These are phyloP conservation scores for Chelon labrosus DNA, from an alignment of 2,797 vertebrate species.

Conservation along the genomic window DNA sequence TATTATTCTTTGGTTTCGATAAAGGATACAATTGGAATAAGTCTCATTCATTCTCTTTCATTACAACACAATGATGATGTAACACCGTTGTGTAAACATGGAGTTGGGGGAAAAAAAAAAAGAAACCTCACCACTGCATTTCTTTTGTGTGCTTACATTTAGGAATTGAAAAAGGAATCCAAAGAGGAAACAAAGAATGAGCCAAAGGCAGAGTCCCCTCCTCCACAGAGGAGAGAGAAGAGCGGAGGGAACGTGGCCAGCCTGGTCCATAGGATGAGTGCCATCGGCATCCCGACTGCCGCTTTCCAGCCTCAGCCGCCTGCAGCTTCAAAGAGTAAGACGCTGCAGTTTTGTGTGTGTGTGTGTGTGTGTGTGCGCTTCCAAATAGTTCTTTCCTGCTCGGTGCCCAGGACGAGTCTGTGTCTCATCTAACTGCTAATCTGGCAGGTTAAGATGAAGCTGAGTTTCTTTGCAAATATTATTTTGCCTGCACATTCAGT, in stretches of 20 bases:
- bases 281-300: slow-evolving; percentile 91
- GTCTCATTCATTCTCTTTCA: no score
- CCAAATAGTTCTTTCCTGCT: not conserved
- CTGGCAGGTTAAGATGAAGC: slow-evolving; percentile 5
- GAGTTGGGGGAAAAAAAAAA: not conserved
- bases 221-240: slow-evolving; percentile 87
- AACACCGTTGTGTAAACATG: not conserved
- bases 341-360: not conserved
- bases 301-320: slow-evolving; percentile 90
- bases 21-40: no score
- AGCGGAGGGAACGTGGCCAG: slow-evolving; percentile 91
- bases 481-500: not conserved
- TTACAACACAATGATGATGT: no score
- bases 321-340: slow-evolving; percentile 71
- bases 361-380: not conserved
- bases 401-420: not conserved
- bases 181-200: slow-evolving; percentile 83
- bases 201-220: slow-evolving; percentile 86
- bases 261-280: slow-evolving; percentile 96
- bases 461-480: not conserved
- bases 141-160: not conserved
- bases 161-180: slow-evolving; percentile 90
- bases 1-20: no score
- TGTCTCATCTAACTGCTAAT: not conserved
- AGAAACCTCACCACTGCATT: not conserved